Percentiles rank a stretch among this genome's conserved stretches.
phyloP scores from a whole-genome alignment of 2,113 vertebrate genomes.

The Tenrec ecaudatus region DNA sequence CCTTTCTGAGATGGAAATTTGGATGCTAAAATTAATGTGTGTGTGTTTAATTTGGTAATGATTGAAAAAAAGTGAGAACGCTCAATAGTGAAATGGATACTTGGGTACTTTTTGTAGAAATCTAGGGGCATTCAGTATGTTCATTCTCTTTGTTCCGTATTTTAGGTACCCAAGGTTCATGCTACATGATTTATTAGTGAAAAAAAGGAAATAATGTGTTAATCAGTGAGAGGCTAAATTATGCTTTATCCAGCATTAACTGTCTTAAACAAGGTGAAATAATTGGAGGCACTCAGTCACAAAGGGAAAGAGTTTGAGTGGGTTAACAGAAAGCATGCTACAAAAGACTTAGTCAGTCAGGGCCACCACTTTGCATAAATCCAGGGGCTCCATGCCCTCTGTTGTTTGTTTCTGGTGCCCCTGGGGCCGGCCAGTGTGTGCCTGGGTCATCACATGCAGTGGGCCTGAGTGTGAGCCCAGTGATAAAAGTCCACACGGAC shows the following conservation, averaged over 20 bases:
- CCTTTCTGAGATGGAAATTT: slow-evolving; percentile 33
- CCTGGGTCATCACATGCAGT: neutral
- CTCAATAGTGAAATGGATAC: neutral
- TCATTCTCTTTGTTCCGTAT: neutral
- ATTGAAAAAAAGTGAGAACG: slow-evolving; percentile 21
- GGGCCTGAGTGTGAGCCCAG: neutral
- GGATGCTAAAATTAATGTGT: neutral
- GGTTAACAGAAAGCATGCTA: neutral
- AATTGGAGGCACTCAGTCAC: neutral
- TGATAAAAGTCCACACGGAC: neutral
- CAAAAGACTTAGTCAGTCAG: rapidly evolving
- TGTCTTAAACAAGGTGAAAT: neutral
- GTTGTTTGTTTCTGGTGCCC: neutral
- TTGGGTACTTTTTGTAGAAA: neutral
- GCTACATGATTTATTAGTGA: neutral
- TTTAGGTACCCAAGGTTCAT: neutral
- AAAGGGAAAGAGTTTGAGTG: neutral
- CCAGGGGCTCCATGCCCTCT: rapidly evolving
- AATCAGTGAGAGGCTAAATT: neutral
- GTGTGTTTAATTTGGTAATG: neutral
- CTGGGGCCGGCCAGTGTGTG: neutral
- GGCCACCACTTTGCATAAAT: neutral
- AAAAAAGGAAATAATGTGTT: neutral
- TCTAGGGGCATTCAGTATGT: neutral
- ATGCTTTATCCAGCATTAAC: neutral